Evolutionary conservation across 2,797 vertebrate species (phyloP), one percentile per base, ranked within the genome.

Genomic region (Micrastur ruficollis): DNA sequence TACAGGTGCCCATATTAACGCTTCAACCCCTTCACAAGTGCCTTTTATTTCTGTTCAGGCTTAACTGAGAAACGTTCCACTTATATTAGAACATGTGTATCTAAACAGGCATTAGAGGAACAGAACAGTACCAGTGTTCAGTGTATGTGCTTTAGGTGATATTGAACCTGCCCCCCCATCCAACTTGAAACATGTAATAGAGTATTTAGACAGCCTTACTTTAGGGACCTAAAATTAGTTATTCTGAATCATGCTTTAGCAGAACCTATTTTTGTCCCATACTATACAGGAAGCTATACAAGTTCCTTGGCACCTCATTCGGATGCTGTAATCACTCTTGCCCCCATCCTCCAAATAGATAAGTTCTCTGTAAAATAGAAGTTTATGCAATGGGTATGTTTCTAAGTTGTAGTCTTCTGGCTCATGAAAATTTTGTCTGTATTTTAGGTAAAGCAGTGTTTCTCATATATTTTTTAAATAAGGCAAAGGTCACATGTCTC

Each of bases 171-270:
- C 80, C 86, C 74, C 86, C 86, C 50, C 82, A 83, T 78, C 83
- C 59, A 81, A 36, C 55, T 59, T 55, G 52, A 84, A 89, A 85
- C 73, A 72, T 27, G 32, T 46, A 74, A 46, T 6, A 36, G 50
- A 92, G 40, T 44, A 76, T 87, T 96, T 89, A 89, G 81, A 89
- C 78, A 95, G 81, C 40, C 78, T 96, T 55, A 74, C 72, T 94
- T 95, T 85, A 92, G 67, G 44, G n/a, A 87, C 61, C 84, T 96
- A 96, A 97, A 96, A 93, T 97, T 92, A 96, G 95, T 92, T 92
- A 42, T 40, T 76, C 67, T 92, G 90, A 95, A 81, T 96, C 86
- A 95, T 4, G 7, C 90, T 92, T 89, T 9, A 80, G 90, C 81
- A 92, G 70, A 74, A 70, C 44, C 83, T 95, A 92, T 95, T 95